Percentiles rank a stretch among this genome's conserved stretches.
Conservation (phyloP, 2,113 vertebrate species). For the Rhineura floridana region DNA sequence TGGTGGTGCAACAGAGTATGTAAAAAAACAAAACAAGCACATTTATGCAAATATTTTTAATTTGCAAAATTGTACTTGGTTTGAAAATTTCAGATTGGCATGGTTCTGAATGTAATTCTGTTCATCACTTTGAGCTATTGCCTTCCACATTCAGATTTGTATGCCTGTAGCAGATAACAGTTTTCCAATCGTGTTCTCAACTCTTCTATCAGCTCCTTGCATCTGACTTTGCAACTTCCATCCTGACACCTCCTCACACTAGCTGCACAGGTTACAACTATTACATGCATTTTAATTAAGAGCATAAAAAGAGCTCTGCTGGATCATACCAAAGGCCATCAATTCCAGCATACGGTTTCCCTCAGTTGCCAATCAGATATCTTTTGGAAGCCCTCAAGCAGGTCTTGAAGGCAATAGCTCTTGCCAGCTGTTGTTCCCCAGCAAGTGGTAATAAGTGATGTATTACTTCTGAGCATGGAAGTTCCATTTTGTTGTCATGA, state of each 20-base stretch:
- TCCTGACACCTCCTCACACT: not conserved
- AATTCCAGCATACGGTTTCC: too few relatives aligned
- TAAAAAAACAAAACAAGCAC: not conserved
- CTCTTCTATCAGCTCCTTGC: not conserved
- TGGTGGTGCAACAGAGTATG: not conserved
- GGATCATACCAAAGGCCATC: too few relatives aligned
- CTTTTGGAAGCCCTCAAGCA: too few relatives aligned
- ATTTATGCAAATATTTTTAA: not conserved
- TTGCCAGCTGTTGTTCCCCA: not conserved
- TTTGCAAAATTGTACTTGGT: not conserved
- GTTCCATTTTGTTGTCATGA: not conserved
- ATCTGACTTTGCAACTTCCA: not conserved
- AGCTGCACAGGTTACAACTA: too few relatives aligned
- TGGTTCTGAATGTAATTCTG: not conserved
- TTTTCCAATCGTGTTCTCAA: not conserved
- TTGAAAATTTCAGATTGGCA: not conserved
- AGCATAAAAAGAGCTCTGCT: too few relatives aligned
- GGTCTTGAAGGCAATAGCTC: too few relatives aligned
- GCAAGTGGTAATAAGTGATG: not conserved
- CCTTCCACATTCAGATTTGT: not conserved
- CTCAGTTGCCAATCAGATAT: too few relatives aligned
- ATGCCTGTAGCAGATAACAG: not conserved
- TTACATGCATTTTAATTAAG: too few relatives aligned
- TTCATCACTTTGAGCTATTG: not conserved
- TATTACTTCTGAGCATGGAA: not conserved